Percentiles rank a stretch among this genome's conserved stretches.
Conservation (phyloP, 2,113 vertebrate species). For the Caretta caretta region DNA sequence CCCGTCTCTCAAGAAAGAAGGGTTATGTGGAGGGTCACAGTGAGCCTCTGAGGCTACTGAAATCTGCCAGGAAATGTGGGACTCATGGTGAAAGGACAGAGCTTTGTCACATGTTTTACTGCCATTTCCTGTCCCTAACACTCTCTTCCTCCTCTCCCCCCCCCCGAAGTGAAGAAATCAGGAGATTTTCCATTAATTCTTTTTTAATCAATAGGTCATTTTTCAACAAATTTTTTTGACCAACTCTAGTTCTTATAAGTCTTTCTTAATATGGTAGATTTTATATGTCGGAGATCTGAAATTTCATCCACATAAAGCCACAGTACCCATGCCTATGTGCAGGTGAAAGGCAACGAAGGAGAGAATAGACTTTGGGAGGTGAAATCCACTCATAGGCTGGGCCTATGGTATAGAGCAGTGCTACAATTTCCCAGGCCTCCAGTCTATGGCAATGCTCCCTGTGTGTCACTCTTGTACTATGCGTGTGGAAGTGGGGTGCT, state of each 20-base stretch:
- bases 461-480: background rate
- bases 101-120: background rate
- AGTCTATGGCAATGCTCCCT: background rate
- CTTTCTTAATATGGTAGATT: background rate
- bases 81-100: too few relatives aligned
- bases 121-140: background rate
- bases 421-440: background rate
- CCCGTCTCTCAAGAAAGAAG: too few relatives aligned
- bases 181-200: background rate
- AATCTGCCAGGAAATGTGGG: too few relatives aligned
- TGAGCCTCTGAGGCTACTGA: too few relatives aligned
- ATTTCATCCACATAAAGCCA: background rate
- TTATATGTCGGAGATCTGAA: background rate
- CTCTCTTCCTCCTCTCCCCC: background rate
- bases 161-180: background rate
- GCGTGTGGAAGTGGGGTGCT: background rate
- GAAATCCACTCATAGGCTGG: background rate
- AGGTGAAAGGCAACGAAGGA: background rate
- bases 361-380: background rate
- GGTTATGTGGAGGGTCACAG: too few relatives aligned
- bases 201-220: background rate
- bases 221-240: background rate
- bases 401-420: rapidly evolving
- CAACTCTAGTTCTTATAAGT: background rate
- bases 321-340: background rate